Evolutionary conservation across 2,797 vertebrate genomes (phyloP).

Genomic region (Pogonophryne albipinna): DNA sequence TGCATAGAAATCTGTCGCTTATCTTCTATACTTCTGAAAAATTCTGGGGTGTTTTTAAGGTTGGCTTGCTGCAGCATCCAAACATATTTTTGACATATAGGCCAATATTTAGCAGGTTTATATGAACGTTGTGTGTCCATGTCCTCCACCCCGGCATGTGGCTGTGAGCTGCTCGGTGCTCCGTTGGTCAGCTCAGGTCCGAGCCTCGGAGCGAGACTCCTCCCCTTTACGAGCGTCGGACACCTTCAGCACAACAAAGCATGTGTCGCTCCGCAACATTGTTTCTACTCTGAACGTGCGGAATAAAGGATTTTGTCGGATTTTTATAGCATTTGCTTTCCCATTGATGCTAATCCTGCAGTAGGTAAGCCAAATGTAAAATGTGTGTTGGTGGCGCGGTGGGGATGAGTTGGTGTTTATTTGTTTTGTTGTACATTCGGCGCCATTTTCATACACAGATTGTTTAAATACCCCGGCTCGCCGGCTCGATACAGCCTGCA

Average conservation of each 20-base stretch:
- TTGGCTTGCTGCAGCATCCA: neutral
- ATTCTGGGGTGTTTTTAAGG: neutral
- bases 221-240: slow-evolving; percentile 82
- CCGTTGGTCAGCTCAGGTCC: slow-evolving; percentile 33
- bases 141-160: slow-evolving; percentile 28
- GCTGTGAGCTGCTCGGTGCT: slow-evolving; percentile 26
- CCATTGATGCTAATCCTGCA: slow-evolving; percentile 68
- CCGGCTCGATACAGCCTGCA: slow-evolving; percentile 19
- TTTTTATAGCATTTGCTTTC: slow-evolving; percentile 37
- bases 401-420: slow-evolving; percentile 60
- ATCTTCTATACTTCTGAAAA: no score
- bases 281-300: slow-evolving; percentile 63
- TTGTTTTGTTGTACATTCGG: slow-evolving; percentile 79
- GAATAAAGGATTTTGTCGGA: slow-evolving; percentile 57
- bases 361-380: slow-evolving; percentile 71
- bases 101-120: neutral
- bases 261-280: slow-evolving; percentile 70
- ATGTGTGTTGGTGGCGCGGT: neutral
- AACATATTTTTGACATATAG: no score
- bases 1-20: no score
- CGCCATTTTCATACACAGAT: slow-evolving; percentile 81
- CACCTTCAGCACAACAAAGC: slow-evolving; percentile 83
- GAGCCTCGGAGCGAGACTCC: slow-evolving; percentile 62
- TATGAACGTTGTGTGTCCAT: slow-evolving; percentile 23
- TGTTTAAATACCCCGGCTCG: slow-evolving; percentile 78